Percentiles rank a stretch among this genome's conserved stretches.
phyloP scores from a whole-genome alignment of 2,113 vertebrate species.

The Cinclus cinclus region DNA sequence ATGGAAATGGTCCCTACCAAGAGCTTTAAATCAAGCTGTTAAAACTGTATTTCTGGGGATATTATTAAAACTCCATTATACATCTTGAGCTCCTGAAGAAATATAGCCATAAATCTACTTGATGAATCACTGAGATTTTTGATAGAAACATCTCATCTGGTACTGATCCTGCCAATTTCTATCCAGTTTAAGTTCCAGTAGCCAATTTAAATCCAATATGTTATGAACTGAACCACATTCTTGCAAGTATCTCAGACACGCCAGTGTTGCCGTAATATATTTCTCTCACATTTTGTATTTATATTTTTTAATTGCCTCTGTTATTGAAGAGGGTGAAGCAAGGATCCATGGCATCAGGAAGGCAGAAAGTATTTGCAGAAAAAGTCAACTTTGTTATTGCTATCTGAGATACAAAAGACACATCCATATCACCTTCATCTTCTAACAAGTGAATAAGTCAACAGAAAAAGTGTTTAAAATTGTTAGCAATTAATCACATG shows the following conservation, averaged over 20 bases:
- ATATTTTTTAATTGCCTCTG: neutral
- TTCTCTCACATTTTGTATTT: neutral
- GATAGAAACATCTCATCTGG: neutral
- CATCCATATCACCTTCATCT: neutral
- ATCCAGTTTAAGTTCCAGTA: neutral
- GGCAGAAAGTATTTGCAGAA: neutral
- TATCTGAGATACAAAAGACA: neutral
- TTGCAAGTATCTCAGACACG: neutral
- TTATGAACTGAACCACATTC: neutral
- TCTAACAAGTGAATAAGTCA: neutral
- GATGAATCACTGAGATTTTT: neutral
- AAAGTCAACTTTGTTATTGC: neutral
- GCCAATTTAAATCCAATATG: neutral
- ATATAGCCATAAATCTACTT: neutral
- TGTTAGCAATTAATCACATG: neutral
- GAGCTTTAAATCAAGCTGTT: neutral
- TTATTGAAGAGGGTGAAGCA: neutral
- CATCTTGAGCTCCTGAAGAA: neutral
- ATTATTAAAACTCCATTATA: neutral
- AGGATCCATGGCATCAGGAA: neutral
- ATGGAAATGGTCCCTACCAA: neutral
- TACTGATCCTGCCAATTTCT: neutral
- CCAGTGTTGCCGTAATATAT: accelerated
- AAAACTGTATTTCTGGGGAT: neutral
- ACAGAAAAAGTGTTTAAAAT: neutral